Base-by-base conservation (phyloP, 2,797 vertebrate species). In the Gymnodraco acuticeps region DNA sequence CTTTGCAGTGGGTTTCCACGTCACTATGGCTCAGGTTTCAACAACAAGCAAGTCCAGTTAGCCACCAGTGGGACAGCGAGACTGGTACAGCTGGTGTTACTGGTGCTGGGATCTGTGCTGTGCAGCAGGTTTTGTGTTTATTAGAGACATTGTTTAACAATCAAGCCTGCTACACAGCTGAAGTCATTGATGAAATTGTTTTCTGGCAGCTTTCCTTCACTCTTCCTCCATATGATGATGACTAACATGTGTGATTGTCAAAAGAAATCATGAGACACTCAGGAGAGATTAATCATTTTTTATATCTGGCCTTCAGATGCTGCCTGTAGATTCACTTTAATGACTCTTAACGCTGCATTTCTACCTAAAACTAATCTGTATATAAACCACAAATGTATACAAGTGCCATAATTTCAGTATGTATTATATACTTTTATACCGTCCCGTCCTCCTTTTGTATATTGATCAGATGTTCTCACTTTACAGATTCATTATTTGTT, bases 1-100 rank as follows among this genome's bases (percentile, higher is more conserved):
- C 95, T 94, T 74, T 99, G 97, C 63, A 89, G 89, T 0, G 83
- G 63, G 1, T 83, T 81, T 62, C 69, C 68, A 27, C 78, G 86
- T 31, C 78, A 13, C 23, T 52, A 84, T 13, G 64, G 69, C 45
- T 77, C 15, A 27, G 82, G 78, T 56, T 84, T 88, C 59, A 89
- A 88, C 61, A 88, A 81, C 78, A 89, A 87, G 77, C 91, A 90
- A 53, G 56, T 90, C 43, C 87, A 89, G 77, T 46, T 82, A 60
- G 69, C 64, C 23, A 67, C 64, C 60, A 91, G 87, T 17, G 91
- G 91, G 56, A 85, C 84, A 9, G 82, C 61, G 48, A 82, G 71
- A 64, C 64, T 77, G 71, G 80, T 60, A 31, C 89, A 78, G 64
- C 55, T 84, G 76, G 51, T 69, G 38, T 48, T 89, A 14, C 72